Evolutionary conservation across 2,797 vertebrate genomes (phyloP).

Genomic region (Thripadectes ignobilis): DNA sequence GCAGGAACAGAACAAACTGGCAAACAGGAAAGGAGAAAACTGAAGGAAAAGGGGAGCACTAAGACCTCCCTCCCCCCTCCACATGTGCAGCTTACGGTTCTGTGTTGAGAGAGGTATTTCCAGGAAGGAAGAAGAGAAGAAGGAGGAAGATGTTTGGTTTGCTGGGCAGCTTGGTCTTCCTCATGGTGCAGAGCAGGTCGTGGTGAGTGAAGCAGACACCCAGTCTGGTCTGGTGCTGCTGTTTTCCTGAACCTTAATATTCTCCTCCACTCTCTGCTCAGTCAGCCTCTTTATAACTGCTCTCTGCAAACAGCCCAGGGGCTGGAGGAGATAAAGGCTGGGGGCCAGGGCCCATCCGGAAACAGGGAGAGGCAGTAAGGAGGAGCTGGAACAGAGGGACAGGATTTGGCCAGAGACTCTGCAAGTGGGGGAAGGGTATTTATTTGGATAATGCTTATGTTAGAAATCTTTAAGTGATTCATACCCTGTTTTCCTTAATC

Average conservation of each 20-base stretch:
- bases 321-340: constrained; percentile 60
- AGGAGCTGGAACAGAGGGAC: constrained; percentile 45
- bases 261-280: not conserved
- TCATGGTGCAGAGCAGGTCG: not conserved
- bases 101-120: not conserved
- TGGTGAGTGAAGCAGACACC: not conserved
- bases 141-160: constrained; percentile 37
- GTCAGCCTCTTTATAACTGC: constrained; percentile 51
- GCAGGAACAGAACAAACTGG: not conserved
- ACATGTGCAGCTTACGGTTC: constrained; percentile 33
- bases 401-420: not conserved
- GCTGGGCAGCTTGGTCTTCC: constrained; percentile 12
- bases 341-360: constrained; percentile 50
- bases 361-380: not conserved
- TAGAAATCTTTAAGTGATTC: constrained; percentile 8
- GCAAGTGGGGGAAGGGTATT: constrained; percentile 25
- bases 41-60: not conserved
- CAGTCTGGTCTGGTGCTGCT: not conserved
- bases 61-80: not conserved
- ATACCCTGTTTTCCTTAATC: not conserved
- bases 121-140: constrained; percentile 42
- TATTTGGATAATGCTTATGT: not conserved
- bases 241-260: constrained; percentile 33
- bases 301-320: constrained; percentile 46
- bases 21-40: not conserved